Evolutionary conservation across 2,888 invertebrate species (phyloP).

Genomic region (Mimas tiliae): DNA sequence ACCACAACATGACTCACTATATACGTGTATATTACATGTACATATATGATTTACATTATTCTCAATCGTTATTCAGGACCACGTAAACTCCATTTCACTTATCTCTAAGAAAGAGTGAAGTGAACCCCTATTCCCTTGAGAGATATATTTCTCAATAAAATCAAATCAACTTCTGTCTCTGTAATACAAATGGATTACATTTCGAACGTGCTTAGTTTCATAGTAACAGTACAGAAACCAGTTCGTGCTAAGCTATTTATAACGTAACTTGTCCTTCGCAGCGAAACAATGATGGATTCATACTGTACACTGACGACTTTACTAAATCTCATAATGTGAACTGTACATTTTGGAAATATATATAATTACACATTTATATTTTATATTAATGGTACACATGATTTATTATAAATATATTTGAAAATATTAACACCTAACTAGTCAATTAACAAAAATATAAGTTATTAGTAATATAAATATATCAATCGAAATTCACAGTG

Average conservation of each 20-base stretch:
- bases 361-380: background rate
- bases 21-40: background rate
- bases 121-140: background rate
- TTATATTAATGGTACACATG: too few species aligned
- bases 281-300: constrained; percentile 31
- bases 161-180: background rate
- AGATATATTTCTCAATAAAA: constrained; percentile 5
- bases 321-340: too few species aligned
- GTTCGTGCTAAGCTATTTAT: constrained; percentile 25
- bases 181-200: constrained; percentile 1
- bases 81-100: background rate
- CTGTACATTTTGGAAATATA: background rate
- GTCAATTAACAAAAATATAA: background rate
- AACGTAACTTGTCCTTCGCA: constrained; percentile 29
- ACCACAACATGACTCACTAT: too few species aligned
- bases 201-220: constrained; percentile 2
- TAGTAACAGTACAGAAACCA: constrained; percentile 14
- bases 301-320: background rate
- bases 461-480: background rate
- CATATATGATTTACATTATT: too few species aligned
- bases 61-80: background rate
- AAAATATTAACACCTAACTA: too few species aligned
- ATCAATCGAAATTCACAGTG: constrained; percentile 10
- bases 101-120: background rate
- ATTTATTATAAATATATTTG: too few species aligned